Evolutionary conservation across 1,140 invertebrate species (phyloP), one percentile per base, ranked within the genome.

Genomic region (Lutraria rhynchaena): DNA sequence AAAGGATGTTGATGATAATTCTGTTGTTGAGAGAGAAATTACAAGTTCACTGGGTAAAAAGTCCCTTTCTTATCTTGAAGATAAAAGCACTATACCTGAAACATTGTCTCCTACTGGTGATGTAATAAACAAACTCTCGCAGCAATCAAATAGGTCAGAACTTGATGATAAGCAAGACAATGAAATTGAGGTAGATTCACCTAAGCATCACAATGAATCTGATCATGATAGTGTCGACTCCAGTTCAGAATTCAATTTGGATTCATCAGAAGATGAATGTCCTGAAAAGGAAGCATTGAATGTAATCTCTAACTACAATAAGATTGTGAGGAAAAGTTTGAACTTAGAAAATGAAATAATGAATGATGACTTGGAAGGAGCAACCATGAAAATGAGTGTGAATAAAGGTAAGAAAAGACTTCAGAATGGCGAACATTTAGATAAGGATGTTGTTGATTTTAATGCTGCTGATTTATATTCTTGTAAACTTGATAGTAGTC

Each of bases 261-360:
- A 77, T 31, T 60, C 29, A 3, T 76, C 74, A 27, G 60, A 63
- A 37, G 60, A 65, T 22, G 61, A 67, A 51, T 37, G 46, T 77
- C 5, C 4, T 24, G 44, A 83, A 19, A 53, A 29, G n/a, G 19
- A 60, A 60, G 74, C 37, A 60, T 60, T 76, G 44, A 63, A 41
- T 61, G 57, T 19, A 46, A 83, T 63, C 2, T 13, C 33, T 24
- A 70, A 70, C 15, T 71, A 69, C 29, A 55, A 83, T 57, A 65
- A 85, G 15, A 70, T 83, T 15, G 63, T 46, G 7, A 19, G 33
- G 13, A 15, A 49, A 17, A 67, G 41, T 41, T 3, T 46, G 19
- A 41, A 67, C 7, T 17, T 49, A 9, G 24, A 24, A n/a, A n/a
- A 53, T 9, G 51, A 53, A 53, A 9, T 11, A 46, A 9, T 11